Conservation (phyloP, 2,797 vertebrate species). For the Clarias platycephalus region DNA sequence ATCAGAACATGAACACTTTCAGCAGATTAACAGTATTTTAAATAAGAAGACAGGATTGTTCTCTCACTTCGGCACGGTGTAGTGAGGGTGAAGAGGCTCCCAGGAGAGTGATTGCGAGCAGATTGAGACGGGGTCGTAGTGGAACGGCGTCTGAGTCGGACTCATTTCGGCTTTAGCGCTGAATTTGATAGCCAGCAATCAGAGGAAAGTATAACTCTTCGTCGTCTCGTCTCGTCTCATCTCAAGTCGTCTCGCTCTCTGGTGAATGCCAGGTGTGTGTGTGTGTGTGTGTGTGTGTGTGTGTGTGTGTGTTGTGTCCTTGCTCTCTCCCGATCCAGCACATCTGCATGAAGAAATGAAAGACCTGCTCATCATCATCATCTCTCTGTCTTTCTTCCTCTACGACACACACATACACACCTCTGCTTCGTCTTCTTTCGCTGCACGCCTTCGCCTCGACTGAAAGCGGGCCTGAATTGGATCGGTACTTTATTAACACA, state of each 20-base stretch:
- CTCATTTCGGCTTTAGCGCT: background rate
- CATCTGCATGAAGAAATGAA: slow-evolving; percentile 35
- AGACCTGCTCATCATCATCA: background rate
- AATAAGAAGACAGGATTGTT: background rate
- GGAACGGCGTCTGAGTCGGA: slow-evolving; percentile 21
- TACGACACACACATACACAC: slow-evolving; percentile 7
- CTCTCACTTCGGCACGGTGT: slow-evolving; percentile 9
- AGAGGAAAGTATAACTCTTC: slow-evolving; percentile 45
- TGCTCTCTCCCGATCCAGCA: slow-evolving; percentile 32
- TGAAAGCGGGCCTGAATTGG: slow-evolving; percentile 20
- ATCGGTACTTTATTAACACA: slow-evolving; percentile 37
- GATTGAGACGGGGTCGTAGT: slow-evolving; percentile 40
- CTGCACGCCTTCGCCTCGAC: background rate
- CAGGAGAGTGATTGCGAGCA: slow-evolving; percentile 38
- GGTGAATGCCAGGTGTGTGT: slow-evolving; percentile 17
- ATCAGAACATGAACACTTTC: background rate
- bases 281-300: slow-evolving; percentile 14
- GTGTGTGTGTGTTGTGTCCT: slow-evolving; percentile 21
- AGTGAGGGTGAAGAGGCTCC: slow-evolving; percentile 3
- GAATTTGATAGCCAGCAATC: slow-evolving; percentile 22
- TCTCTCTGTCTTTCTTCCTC: background rate
- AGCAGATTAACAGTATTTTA: background rate
- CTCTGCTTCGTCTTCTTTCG: background rate
- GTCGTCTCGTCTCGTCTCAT: slow-evolving; percentile 3
- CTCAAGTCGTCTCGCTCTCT: slow-evolving; percentile 7